Percentiles rank a stretch among this genome's conserved stretches.
These are phyloP conservation scores for Chelon auratus DNA, from an alignment of 2,797 vertebrate species.

Conservation along the genomic window DNA sequence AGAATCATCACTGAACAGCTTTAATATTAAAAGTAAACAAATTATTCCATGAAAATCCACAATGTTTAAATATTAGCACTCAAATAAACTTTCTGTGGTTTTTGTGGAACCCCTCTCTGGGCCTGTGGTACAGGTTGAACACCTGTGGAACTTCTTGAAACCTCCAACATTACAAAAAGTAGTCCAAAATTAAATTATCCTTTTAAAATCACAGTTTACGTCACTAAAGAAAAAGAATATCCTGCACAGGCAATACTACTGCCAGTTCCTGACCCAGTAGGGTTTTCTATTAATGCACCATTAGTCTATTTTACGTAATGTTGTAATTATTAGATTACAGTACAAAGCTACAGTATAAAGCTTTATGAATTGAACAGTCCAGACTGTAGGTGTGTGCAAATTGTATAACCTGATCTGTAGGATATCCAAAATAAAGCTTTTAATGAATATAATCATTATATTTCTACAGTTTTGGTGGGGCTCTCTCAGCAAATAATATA, in stretches of 20 bases:
- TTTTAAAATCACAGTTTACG: background rate
- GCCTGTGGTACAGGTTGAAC: too few relatives aligned
- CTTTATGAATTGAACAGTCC: background rate
- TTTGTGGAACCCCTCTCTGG: background rate
- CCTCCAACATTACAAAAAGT: background rate
- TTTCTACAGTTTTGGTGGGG: too few relatives aligned
- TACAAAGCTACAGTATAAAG: background rate
- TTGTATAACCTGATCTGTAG: background rate
- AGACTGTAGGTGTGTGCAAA: background rate
- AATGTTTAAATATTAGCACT: background rate
- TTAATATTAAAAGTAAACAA: background rate
- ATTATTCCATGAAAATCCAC: too few relatives aligned
- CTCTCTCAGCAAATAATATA: background rate
- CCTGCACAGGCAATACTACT: background rate
- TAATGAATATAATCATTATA: too few relatives aligned
- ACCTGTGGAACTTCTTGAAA: background rate
- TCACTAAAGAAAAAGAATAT: background rate
- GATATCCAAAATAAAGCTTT: too few relatives aligned
- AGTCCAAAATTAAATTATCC: background rate
- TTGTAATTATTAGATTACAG: background rate
- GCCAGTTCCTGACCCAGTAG: background rate
- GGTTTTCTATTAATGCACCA: background rate
- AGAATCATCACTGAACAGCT: background rate
- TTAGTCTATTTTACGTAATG: background rate
- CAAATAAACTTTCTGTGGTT: background rate